Evolutionary conservation across 2,113 vertebrate species (phyloP).

Genomic region (Pteropus alecto): DNA sequence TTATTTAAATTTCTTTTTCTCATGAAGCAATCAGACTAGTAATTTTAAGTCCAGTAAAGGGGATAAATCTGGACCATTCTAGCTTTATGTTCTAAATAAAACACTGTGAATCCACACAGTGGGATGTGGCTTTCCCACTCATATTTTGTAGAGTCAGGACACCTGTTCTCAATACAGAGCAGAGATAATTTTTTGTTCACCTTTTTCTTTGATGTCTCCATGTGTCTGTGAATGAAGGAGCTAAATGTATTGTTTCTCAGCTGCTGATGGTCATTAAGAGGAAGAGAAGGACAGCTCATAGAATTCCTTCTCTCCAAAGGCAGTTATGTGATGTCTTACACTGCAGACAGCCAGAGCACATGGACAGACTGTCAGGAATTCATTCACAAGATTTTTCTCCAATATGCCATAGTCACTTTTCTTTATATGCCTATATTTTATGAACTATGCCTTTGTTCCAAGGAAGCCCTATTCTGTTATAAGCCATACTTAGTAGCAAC

Average conservation of each 20-base stretch:
- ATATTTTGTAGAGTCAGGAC: neutral
- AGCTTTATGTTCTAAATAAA: constrained; percentile 1
- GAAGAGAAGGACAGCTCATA: too few species aligned
- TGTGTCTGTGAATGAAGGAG: neutral
- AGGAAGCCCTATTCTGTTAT: neutral
- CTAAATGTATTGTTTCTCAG: neutral
- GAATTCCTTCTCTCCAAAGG: neutral
- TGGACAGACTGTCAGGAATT: too few species aligned
- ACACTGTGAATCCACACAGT: neutral
- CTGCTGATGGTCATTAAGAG: neutral
- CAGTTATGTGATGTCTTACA: neutral
- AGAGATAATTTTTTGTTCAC: neutral
- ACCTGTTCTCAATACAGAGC: neutral
- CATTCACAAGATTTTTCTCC: neutral
- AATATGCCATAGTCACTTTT: rapidly evolving
- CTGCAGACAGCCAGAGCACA: rapidly evolving
- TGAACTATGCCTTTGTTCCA: neutral
- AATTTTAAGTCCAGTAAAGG: neutral
- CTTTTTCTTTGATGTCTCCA: neutral
- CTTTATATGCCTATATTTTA: neutral
- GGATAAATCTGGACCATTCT: neutral
- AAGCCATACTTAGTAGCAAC: neutral
- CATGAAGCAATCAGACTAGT: neutral
- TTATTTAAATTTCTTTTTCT: constrained; percentile 52
- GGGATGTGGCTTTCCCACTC: neutral